These are phyloP conservation scores for Poecilia gillii DNA, from an alignment of 2,797 vertebrate species.

Conservation along the genomic window DNA sequence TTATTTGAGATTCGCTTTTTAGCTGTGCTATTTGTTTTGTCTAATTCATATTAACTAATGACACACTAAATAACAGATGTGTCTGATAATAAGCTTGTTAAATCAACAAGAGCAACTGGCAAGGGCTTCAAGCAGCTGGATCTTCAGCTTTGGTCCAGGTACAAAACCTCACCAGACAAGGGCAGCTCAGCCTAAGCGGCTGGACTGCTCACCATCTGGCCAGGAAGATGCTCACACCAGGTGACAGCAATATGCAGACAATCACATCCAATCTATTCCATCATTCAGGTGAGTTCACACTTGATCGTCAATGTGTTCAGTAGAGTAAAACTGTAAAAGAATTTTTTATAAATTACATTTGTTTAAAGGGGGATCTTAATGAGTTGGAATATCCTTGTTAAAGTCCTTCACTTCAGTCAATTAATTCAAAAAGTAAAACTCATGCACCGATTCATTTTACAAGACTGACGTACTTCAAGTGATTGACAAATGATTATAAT, in stretches of 20 bases:
- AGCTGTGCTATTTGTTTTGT: neutral
- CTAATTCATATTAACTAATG: neutral
- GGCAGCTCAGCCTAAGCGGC: constrained; percentile 58
- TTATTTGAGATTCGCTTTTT: neutral
- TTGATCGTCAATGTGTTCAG: constrained; percentile 2
- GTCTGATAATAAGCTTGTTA: constrained; percentile 4
- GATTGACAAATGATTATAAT: neutral
- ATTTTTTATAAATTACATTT: neutral
- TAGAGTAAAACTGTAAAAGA: neutral
- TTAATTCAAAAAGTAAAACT: neutral
- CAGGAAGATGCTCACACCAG: constrained; percentile 65
- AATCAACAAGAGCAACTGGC: constrained; percentile 14
- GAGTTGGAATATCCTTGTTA: neutral
- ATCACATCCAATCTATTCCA: constrained; percentile 60
- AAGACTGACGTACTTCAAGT: neutral
- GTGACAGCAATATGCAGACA: constrained; percentile 64
- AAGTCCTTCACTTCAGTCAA: neutral
- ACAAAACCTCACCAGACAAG: constrained; percentile 61
- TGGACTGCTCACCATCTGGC: constrained; percentile 68
- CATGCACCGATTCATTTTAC: neutral
- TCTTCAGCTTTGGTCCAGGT: constrained; percentile 46
- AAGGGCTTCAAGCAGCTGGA: constrained; percentile 19
- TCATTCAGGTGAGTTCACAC: constrained; percentile 42
- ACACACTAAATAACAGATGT: constrained; percentile 7
- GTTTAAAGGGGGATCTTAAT: neutral